Conservation (phyloP, 2,797 vertebrate genomes). For the Microctenopoma steveboyesi region DNA sequence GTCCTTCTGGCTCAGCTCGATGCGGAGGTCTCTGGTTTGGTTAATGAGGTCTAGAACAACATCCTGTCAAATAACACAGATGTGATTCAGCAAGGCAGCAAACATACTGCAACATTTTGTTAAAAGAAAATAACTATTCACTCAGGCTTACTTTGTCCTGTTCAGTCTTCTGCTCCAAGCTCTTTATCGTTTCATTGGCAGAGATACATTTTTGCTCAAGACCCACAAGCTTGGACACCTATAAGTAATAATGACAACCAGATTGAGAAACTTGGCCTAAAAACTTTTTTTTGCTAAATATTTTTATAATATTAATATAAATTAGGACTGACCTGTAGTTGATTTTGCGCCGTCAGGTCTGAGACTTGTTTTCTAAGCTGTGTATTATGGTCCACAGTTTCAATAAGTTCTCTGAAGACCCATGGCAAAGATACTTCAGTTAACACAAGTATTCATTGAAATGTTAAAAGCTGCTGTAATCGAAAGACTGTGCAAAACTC, state of each 20-base stretch:
- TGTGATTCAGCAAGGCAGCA: background rate
- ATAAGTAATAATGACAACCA: constrained; percentile 17
- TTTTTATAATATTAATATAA: background rate
- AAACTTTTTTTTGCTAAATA: background rate
- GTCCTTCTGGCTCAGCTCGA: constrained; percentile 84
- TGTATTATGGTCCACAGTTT: constrained; percentile 84
- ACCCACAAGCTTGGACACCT: constrained; percentile 56
- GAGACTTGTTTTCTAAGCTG: constrained; percentile 85
- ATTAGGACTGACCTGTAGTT: constrained; percentile 85
- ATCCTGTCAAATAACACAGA: constrained; percentile 78
- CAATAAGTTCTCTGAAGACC: constrained; percentile 86
- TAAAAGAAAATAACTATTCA: background rate
- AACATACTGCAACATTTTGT: background rate
- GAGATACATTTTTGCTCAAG: constrained; percentile 82
- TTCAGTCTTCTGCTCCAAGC: constrained; percentile 87
- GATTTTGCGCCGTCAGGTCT: constrained; percentile 78
- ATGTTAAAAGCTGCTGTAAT: constrained; percentile 1
- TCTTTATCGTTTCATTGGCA: constrained; percentile 77
- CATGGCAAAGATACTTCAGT: background rate
- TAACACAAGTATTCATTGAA: constrained; percentile 11
- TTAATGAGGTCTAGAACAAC: constrained; percentile 90
- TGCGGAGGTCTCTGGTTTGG: constrained; percentile 91
- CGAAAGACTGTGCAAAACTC: constrained; percentile 63
- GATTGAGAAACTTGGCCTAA: constrained; percentile 7
- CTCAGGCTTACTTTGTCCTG: constrained; percentile 87